Conservation (phyloP, 2,888 invertebrate species). For the Hanleya hanleyi region DNA sequence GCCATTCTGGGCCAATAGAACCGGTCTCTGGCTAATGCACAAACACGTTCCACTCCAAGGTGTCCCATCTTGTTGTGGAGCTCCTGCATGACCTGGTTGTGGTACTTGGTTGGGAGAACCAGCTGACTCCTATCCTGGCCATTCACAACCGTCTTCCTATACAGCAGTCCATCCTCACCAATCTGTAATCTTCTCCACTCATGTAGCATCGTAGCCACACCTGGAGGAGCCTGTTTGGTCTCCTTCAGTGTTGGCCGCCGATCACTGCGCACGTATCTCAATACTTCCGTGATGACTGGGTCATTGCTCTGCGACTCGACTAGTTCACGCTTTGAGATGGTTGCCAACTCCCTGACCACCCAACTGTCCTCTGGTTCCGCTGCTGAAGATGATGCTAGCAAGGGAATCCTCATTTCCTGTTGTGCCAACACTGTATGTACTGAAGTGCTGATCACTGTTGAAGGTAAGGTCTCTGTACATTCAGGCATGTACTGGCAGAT, state of each 20-base stretch:
- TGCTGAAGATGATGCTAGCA: too few species aligned
- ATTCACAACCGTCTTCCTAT: background rate
- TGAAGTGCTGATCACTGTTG: too few species aligned
- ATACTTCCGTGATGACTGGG: background rate
- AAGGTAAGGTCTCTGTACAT: constrained; percentile 8
- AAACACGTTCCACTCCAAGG: constrained; percentile 1
- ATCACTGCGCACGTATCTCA: background rate
- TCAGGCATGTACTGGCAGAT: constrained; percentile 13
- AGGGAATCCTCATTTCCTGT: too few species aligned
- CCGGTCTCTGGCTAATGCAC: constrained; percentile 11
- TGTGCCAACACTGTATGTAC: background rate
- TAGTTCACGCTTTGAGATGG: background rate
- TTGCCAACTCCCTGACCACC: too few species aligned
- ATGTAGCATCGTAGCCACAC: background rate
- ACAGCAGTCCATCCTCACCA: background rate
- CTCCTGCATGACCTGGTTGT: too few species aligned
- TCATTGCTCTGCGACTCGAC: background rate
- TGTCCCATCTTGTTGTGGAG: too few species aligned
- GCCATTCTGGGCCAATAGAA: constrained; percentile 6
- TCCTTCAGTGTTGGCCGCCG: background rate
- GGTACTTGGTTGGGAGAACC: too few species aligned
- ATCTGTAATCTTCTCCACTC: background rate
- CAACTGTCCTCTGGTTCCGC: background rate
- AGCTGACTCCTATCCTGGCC: background rate
- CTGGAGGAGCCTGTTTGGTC: background rate